Conservation (phyloP, 2,113 vertebrate species). For the Thryonomys swinderianus region DNA sequence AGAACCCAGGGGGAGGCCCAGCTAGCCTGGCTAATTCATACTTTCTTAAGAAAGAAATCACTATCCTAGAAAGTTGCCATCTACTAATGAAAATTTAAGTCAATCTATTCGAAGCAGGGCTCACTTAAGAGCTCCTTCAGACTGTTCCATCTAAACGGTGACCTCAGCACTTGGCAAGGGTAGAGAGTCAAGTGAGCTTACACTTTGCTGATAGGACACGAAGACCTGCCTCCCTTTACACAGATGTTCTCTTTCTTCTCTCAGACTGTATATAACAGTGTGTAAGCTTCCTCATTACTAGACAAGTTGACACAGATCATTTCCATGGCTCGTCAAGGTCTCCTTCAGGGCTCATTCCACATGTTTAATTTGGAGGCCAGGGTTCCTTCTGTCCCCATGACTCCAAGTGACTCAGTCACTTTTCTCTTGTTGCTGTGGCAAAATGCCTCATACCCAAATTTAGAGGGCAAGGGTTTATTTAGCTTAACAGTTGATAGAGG, state of each 20-base stretch:
- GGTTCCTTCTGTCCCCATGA: background rate
- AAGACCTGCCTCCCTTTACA: background rate
- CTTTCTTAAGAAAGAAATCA: background rate
- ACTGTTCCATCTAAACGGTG: background rate
- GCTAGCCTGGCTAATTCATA: background rate
- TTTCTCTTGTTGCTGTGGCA: no score
- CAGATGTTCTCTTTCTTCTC: background rate
- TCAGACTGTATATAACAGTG: background rate
- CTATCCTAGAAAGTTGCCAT: background rate
- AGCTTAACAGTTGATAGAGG: no score
- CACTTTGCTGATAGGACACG: background rate
- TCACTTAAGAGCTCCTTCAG: conserved; percentile 24
- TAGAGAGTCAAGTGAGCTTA: background rate
- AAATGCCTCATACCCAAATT: no score
- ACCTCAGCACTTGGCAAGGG: background rate
- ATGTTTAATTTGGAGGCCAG: background rate
- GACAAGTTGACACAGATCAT: background rate
- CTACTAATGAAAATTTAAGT: background rate
- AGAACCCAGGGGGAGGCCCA: background rate
- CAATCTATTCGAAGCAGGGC: background rate
- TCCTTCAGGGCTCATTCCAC: background rate
- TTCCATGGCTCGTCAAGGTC: background rate
- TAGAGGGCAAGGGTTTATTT: no score
- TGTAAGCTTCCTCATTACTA: background rate
- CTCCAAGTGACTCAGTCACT: background rate